Percentiles rank a stretch among this genome's conserved stretches.
These are phyloP conservation scores for Gulo gulo DNA, from an alignment of 2,113 vertebrate genomes.

Conservation along the genomic window DNA sequence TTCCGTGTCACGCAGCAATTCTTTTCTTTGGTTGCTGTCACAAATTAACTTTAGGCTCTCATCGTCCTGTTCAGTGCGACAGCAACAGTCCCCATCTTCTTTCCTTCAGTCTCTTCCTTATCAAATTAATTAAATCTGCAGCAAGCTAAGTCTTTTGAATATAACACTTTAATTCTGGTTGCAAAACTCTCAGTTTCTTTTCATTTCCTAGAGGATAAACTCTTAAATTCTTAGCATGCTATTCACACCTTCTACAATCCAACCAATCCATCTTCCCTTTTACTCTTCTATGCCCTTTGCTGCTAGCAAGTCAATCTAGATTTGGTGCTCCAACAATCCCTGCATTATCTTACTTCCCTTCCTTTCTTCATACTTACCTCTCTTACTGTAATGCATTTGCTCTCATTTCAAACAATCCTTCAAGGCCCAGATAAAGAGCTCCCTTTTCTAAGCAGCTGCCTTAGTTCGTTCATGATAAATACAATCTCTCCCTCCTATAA, in stretches of 20 bases:
- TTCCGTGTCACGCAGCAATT: accelerated
- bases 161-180: slow-evolving; percentile 3
- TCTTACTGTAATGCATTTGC: neutral
- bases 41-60: neutral
- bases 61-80: neutral
- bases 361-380: neutral
- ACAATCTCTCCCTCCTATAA: neutral
- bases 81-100: neutral
- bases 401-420: neutral
- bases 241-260: neutral
- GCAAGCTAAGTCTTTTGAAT: slow-evolving; percentile 11
- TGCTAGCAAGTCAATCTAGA: neutral
- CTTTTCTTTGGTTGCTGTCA: neutral
- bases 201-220: neutral
- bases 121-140: neutral
- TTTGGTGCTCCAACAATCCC: neutral
- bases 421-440: neutral
- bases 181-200: slow-evolving; percentile 8
- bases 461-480: neutral
- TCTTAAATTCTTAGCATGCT: neutral
- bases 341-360: neutral
- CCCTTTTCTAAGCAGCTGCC: neutral
- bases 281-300: neutral
- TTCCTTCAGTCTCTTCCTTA: neutral
- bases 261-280: neutral